Percentiles rank a stretch among this genome's conserved stretches.
These are phyloP conservation scores for Hydropotes inermis DNA, from an alignment of 2,113 vertebrate species.

Conservation along the genomic window DNA sequence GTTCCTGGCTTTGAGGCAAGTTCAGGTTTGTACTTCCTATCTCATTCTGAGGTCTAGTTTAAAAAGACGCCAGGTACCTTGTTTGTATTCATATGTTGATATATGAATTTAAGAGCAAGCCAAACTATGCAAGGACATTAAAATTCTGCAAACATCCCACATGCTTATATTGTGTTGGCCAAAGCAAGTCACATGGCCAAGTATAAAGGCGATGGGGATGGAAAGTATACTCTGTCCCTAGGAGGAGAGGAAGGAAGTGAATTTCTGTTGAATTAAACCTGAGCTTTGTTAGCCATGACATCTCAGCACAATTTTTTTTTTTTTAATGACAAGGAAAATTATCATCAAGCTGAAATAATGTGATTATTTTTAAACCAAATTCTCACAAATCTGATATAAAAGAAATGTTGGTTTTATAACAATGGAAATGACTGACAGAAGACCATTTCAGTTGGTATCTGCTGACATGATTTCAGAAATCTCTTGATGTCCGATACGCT, in stretches of 20 bases:
- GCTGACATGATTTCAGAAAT: constrained; percentile 21
- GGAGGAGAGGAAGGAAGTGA: neutral
- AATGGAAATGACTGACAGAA: constrained; percentile 2
- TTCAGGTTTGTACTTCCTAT: neutral
- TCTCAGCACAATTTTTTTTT: neutral
- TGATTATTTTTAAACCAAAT: neutral
- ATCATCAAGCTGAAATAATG: neutral
- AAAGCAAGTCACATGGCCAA: neutral
- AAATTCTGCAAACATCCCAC: neutral
- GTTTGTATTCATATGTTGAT: neutral
- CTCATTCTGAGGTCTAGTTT: neutral
- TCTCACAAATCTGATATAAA: neutral
- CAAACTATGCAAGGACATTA: neutral
- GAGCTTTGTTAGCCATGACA: neutral
- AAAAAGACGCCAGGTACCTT: neutral
- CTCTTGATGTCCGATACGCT: neutral
- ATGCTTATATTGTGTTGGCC: neutral
- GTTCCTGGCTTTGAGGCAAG: neutral
- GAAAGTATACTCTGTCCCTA: neutral
- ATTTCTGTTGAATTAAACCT: neutral
- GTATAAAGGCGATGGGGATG: neutral
- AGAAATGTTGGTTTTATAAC: constrained; percentile 28
- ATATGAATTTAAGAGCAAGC: neutral
- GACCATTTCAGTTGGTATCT: neutral
- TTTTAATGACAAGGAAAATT: neutral